Evolutionary conservation across 2,113 vertebrate genomes (phyloP), one percentile per base, ranked within the genome.

Genomic region (Nycticebus coucang): DNA sequence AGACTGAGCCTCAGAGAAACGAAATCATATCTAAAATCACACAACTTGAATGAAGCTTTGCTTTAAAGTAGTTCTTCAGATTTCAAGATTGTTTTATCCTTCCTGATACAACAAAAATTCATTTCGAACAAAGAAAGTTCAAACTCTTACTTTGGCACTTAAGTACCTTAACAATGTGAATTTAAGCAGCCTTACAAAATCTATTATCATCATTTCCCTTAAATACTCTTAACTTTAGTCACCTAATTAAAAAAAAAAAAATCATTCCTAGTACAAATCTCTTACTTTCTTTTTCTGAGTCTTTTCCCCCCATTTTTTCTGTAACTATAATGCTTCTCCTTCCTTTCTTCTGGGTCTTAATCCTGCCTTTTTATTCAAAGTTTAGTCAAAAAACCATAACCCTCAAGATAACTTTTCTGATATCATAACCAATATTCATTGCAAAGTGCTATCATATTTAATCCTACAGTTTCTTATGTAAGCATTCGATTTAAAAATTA

Each of bases 161-260:
- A 60, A 62, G 19, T 18, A 71, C 24, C 6, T 57, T 81, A 55
- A 64, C 24, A 72, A 60, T 80, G 89, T 75, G 35, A 92, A 60
- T 86, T 81, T 30, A 88, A 95, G 13, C 35, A 26, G 45, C 33
- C 33, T 93, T 80, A 21, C 14, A 24, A 94, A 95, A 89, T 6
- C 15, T 89, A 53, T 22, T 30, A 21, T 2, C 2, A 68, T 4
- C 2, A 30, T 64, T n/a, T 68, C 45, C 33, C 6, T 69, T 35
- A 74, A 71, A 81, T 72, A 82, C 9, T 77, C 13, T 18, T 69
- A 89, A 82, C 24, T 90, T 11, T 72, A 57, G 30, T 75, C 26
- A 62, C 5, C 89, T 57, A 72, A 28, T 92, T 87, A 53, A 37
- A n/a, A 89, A 90, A 92, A 64, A 90, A 41, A 41, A 94, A 66